Conservation (phyloP, 2,888 invertebrate species). For the Mamestra brassicae region DNA sequence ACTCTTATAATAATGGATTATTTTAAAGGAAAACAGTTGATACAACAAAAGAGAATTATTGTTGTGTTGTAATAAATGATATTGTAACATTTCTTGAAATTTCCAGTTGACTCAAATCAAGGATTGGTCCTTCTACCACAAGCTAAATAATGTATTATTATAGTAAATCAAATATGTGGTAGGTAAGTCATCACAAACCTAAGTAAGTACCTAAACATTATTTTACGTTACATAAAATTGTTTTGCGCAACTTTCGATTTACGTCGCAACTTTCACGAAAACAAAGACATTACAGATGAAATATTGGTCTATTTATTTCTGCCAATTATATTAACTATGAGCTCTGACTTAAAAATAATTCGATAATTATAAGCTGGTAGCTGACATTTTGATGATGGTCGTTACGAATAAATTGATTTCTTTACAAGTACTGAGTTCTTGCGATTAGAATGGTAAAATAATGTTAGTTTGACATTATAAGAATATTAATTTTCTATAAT, state of each 20-base stretch:
- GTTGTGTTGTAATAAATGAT: not conserved
- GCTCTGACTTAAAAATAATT: not conserved
- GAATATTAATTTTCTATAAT: not conserved
- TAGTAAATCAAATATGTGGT: no score
- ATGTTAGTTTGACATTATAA: not conserved
- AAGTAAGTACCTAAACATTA: slow-evolving; percentile 15
- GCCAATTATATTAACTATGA: slow-evolving; percentile 14
- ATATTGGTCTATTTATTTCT: slow-evolving; percentile 32
- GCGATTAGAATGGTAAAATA: not conserved
- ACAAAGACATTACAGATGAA: slow-evolving; percentile 46
- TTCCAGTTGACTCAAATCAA: not conserved
- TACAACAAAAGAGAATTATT: not conserved
- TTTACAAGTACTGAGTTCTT: not conserved
- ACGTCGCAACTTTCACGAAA: slow-evolving; percentile 28
- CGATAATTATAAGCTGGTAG: not conserved
- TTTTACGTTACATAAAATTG: slow-evolving; percentile 11
- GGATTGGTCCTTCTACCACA: not conserved
- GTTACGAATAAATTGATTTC: not conserved
- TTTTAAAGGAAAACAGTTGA: not conserved
- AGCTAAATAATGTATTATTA: not conserved
- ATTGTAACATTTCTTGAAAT: not conserved
- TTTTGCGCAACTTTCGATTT: slow-evolving; percentile 35
- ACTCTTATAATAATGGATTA: no score
- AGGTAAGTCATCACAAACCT: slow-evolving; percentile 1
- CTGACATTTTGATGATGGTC: slow-evolving; percentile 4